Base-by-base conservation (phyloP, 2,797 vertebrate genomes). In the Falco rusticolus region DNA sequence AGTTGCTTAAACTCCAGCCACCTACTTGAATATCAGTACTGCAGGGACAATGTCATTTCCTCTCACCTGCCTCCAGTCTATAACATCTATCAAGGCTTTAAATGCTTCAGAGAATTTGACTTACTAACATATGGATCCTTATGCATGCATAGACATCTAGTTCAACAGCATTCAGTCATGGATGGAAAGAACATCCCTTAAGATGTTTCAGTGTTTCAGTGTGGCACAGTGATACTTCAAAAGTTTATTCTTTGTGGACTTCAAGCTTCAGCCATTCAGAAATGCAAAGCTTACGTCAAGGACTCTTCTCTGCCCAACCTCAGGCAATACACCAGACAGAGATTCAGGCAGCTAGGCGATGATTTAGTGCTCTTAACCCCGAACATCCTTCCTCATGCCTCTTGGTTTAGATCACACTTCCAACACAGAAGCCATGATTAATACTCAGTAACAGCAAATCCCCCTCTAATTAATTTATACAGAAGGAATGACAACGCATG, bases 361-460 rank as follows among this genome's bases (percentile, higher is more conserved):
- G 64, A 95, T 68, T 76, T 72, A 76, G 21, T 89, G 74, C 63
- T 89, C 79, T 84, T 90, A 72, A 16, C 59, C 86, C 51, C 90
- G 68, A 95, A 80, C 77, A 37, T 22, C 77, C 74, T 95, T 85
- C 93, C 60, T 87, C 90, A 11, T 20, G 47, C 75, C 43, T 90
- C 53, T 51, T 83, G 33, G 33, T 89, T 90, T 90, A 92, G 86
- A 82, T 93, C 88, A 94, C 24, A 29, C 56, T 79, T 90, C 74
- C 71, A 89, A 64, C 53, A 71, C 17, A 53, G 84, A 78, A 94
- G 57, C 21, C 65, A 48, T 53, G 43, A 93, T 87, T 93, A 93
- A 87, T 93, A 77, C 33, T 59, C 50, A 53, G 37, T 61, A 89
- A 87, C 56, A 93, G 84, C 84, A 94, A 96, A 95, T 78, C 53